phyloP scores from a whole-genome alignment of 2,797 vertebrate genomes.

The Periparus ater region DNA sequence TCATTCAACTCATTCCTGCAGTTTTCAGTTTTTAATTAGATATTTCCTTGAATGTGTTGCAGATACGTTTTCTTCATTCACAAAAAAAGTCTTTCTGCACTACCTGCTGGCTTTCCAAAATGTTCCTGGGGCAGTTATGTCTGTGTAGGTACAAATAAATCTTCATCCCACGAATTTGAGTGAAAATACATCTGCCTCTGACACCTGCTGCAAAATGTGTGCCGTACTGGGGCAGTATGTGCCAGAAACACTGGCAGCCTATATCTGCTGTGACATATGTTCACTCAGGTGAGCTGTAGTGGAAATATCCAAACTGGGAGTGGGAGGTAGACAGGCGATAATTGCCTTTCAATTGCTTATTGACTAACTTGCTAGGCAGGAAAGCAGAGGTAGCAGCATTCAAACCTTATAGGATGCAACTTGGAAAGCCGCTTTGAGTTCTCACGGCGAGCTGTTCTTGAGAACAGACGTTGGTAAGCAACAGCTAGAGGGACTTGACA shows the following conservation, averaged over 20 bases:
- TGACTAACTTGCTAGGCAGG: conserved; percentile 31
- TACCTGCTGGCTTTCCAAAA: background rate
- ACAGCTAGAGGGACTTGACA: background rate
- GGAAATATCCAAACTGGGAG: background rate
- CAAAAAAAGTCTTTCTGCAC: background rate
- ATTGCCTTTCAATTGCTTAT: conserved; percentile 47
- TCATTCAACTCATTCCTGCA: background rate
- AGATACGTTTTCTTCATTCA: background rate
- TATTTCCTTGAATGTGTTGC: background rate
- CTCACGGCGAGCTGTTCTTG: background rate
- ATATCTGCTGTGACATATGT: background rate
- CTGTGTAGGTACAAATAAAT: background rate
- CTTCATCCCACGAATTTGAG: background rate
- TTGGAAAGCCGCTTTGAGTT: background rate
- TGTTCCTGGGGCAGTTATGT: background rate
- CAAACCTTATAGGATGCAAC: background rate
- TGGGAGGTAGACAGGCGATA: background rate
- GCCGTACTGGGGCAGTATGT: background rate
- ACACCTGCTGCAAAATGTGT: background rate
- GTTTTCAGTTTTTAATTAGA: background rate
- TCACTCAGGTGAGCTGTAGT: background rate
- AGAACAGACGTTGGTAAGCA: background rate
- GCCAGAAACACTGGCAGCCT: background rate
- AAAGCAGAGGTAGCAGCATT: background rate
- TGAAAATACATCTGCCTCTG: background rate